Evolutionary conservation across 2,113 vertebrate species (phyloP).

Genomic region (Strigops habroptila): DNA sequence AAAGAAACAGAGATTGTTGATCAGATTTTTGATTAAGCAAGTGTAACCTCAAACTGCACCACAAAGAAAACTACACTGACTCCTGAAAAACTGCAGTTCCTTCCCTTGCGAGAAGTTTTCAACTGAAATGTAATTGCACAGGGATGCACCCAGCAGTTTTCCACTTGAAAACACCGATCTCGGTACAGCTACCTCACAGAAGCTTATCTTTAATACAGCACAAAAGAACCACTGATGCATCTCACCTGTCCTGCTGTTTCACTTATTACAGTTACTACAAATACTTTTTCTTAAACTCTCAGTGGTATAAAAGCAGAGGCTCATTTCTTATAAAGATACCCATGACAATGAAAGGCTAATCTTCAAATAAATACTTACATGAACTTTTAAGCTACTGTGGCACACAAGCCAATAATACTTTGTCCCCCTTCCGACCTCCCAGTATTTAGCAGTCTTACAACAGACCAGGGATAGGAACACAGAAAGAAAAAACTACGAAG

Average conservation of each 20-base stretch:
- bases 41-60: background rate
- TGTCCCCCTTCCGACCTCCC: background rate
- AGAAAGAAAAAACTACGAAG: background rate
- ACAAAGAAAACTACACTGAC: background rate
- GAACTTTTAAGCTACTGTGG: background rate
- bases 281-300: background rate
- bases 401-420: background rate
- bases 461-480: background rate
- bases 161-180: background rate
- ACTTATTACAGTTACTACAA: background rate
- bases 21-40: background rate
- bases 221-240: background rate
- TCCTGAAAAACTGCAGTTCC: background rate
- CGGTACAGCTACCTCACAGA: background rate
- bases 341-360: background rate
- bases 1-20: conserved; percentile 16
- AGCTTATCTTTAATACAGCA: background rate
- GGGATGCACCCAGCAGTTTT: background rate
- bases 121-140: background rate
- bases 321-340: background rate
- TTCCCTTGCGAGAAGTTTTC: background rate
- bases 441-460: background rate
- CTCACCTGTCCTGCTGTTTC: background rate
- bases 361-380: background rate
- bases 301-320: background rate